These are phyloP conservation scores for Dermochelys coriacea DNA, from an alignment of 2,797 vertebrate species.

Conservation along the genomic window DNA sequence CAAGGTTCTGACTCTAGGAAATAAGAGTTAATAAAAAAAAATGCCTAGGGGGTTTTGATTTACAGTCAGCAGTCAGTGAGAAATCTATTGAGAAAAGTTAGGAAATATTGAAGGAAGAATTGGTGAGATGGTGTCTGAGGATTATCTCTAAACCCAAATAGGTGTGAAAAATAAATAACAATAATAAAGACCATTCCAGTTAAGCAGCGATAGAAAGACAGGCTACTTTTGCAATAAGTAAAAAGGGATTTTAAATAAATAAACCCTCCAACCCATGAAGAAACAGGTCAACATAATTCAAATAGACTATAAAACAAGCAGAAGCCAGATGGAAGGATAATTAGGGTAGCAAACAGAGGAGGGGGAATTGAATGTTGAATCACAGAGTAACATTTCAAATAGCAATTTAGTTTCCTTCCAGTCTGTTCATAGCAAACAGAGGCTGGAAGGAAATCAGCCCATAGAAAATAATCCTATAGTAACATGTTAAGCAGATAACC, in stretches of 20 bases:
- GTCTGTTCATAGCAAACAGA: not conserved
- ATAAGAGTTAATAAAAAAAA: not conserved
- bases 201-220: not conserved
- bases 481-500: not conserved
- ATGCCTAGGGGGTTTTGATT: not conserved
- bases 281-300: slow-evolving; percentile 1
- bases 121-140: not conserved
- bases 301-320: slow-evolving; percentile 19
- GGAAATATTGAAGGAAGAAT: slow-evolving; percentile 31
- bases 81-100: slow-evolving; percentile 25
- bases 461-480: not conserved
- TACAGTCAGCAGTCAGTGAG: not conserved
- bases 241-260: not conserved
- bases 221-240: slow-evolving; percentile 7
- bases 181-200: not conserved
- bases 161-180: slow-evolving; percentile 26
- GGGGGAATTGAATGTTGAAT: not conserved
- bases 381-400: not conserved
- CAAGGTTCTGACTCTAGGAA: not conserved
- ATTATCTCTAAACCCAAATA: slow-evolving; percentile 22
- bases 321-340: not conserved
- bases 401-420: not conserved
- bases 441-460: slow-evolving; percentile 9
- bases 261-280: not conserved
- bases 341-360: not conserved